A percentile compares a stretch with the other conserved stretches of the same genome.
These are phyloP conservation scores for Potorous gilbertii DNA, from an alignment of 2,797 vertebrate genomes.

Conservation along the genomic window DNA sequence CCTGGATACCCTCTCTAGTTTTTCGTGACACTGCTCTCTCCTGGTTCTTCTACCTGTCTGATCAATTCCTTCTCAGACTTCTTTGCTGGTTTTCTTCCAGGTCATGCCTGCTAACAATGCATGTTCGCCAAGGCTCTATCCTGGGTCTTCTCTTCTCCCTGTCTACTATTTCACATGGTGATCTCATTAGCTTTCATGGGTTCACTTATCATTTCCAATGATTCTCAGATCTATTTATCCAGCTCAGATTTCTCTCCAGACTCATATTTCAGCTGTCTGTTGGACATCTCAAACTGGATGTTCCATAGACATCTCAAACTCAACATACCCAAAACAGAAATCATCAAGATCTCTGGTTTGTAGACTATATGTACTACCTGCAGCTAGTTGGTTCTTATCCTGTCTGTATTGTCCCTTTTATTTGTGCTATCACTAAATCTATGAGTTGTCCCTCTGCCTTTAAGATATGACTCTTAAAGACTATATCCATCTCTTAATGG, in stretches of 20 bases:
- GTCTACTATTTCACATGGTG: background rate
- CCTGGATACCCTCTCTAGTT: background rate
- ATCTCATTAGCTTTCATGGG: background rate
- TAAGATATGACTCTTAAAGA: too few species aligned
- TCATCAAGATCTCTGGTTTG: too few species aligned
- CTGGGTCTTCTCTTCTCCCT: background rate
- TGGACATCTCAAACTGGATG: slow-evolving; percentile 3
- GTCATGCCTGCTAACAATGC: slow-evolving; percentile 3
- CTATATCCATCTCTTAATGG: too few species aligned
- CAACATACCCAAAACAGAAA: too few species aligned
- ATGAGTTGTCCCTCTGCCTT: too few species aligned
- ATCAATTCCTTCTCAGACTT: background rate
- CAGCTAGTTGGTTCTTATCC: too few species aligned
- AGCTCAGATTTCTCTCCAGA: slow-evolving; percentile 10
- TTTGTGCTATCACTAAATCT: too few species aligned
- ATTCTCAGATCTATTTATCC: background rate
- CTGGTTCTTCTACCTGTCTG: slow-evolving; percentile 1
- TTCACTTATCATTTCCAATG: background rate
- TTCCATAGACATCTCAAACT: background rate
- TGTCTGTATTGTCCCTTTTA: too few species aligned
- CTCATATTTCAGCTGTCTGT: slow-evolving; percentile 27
- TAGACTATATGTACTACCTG: too few species aligned
- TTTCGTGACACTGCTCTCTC: background rate
- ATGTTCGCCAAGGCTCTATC: background rate
- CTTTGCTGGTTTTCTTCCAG: background rate